These are phyloP conservation scores for Cyclopterus lumpus DNA, from an alignment of 2,797 vertebrate species.

Conservation along the genomic window DNA sequence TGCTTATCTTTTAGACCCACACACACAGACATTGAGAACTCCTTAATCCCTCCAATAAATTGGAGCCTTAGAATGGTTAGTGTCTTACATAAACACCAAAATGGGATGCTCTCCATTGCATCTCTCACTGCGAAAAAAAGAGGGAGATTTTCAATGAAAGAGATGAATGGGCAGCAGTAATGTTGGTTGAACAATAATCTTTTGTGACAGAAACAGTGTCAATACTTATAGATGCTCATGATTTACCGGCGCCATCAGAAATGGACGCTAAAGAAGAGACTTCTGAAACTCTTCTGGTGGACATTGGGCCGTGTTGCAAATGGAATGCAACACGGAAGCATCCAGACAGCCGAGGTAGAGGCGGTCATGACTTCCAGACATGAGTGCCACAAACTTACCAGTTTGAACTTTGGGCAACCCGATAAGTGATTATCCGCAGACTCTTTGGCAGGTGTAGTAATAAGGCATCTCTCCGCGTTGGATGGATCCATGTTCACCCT, in stretches of 20 bases:
- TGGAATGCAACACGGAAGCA: no score
- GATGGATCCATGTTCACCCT: no score
- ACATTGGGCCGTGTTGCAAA: no score
- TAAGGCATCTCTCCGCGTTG: no score
- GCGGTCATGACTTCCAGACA: no score
- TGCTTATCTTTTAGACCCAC: slow-evolving; percentile 36
- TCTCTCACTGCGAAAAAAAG: background rate
- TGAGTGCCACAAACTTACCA: no score
- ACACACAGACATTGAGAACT: background rate
- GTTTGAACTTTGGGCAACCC: no score
- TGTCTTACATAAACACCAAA: background rate
- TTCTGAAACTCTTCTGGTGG: no score
- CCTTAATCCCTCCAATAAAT: slow-evolving; percentile 14
- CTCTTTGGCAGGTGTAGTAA: no score
- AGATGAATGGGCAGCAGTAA: background rate
- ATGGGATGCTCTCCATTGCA: background rate
- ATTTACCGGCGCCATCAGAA: background rate
- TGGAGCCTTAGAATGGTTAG: background rate
- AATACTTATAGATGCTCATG: background rate
- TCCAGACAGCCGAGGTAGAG: no score
- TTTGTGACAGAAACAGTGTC: background rate
- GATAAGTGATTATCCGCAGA: no score
- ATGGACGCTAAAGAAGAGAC: no score
- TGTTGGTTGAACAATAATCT: background rate
- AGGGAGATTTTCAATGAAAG: background rate